These are phyloP conservation scores for Paelopatides confundens DNA, from an alignment of 53 echinoderm and acorn worm genomes.

Conservation along the genomic window DNA sequence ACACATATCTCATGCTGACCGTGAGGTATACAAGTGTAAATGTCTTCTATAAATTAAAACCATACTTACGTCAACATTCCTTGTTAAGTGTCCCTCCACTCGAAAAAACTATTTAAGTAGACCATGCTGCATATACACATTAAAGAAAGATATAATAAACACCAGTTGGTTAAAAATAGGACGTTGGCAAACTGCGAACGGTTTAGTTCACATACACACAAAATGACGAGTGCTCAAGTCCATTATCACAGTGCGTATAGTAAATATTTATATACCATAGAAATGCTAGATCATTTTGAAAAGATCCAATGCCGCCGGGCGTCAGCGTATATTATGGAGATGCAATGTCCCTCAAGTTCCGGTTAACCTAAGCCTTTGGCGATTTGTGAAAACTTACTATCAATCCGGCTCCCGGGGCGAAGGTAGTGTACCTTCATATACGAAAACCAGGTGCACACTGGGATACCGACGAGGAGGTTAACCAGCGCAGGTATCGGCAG, in stretches of 20 bases:
- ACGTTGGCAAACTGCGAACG: neutral
- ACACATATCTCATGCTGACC: too few relatives aligned
- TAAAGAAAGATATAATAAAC: neutral
- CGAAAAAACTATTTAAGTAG: neutral
- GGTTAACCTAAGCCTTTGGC: conserved; percentile 32
- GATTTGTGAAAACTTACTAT: conserved; percentile 21
- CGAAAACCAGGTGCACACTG: neutral
- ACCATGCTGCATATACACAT: neutral
- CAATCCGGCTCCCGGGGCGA: conserved; percentile 33
- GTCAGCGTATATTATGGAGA: neutral
- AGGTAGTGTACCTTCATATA: neutral
- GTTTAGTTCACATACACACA: too few relatives aligned
- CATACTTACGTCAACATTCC: neutral
- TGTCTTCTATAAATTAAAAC: too few relatives aligned
- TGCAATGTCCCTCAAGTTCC: conserved; percentile 8
- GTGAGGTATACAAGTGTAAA: too few relatives aligned
- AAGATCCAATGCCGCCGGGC: neutral
- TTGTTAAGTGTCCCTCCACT: neutral
- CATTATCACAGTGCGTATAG: conserved; percentile 2
- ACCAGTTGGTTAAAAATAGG: neutral
- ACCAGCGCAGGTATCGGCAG: neutral
- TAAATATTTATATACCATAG: conserved; percentile 21
- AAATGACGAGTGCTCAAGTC: neutral
- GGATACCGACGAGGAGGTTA: neutral
- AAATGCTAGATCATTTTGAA: neutral